Percentiles rank a stretch among this genome's conserved stretches.
These are phyloP conservation scores for Acanthiza pusilla DNA, from an alignment of 2,797 vertebrate genomes.

Conservation along the genomic window DNA sequence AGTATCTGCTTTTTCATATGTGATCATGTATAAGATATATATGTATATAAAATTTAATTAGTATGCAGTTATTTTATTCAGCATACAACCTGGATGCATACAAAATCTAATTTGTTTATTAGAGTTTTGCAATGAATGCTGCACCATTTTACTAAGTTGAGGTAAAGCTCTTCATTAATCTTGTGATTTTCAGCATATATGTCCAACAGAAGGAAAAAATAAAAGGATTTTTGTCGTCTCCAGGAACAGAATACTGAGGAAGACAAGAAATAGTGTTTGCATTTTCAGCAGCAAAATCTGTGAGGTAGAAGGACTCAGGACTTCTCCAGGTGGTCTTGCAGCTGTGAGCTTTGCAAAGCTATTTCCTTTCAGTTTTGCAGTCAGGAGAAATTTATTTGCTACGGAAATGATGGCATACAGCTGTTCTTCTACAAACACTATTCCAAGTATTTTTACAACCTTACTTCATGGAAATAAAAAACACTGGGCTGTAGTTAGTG, in stretches of 20 bases:
- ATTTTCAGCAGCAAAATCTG: not conserved
- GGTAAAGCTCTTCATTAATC: not conserved
- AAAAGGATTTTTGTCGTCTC: not conserved
- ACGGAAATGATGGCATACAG: not conserved
- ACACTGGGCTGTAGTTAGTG: not conserved
- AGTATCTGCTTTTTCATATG: not conserved
- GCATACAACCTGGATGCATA: not conserved
- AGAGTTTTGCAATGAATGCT: not conserved
- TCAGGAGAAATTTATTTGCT: not conserved
- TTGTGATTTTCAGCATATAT: not conserved
- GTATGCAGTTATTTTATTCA: not conserved
- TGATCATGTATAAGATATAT: not conserved
- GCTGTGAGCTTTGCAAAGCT: not conserved
- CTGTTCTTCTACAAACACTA: not conserved
- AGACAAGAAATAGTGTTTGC: not conserved
- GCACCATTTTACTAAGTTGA: not conserved
- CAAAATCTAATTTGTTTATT: not conserved
- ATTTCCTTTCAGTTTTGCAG: not conserved
- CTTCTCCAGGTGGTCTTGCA: not conserved
- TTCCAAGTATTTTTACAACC: not conserved
- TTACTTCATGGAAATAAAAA: not conserved
- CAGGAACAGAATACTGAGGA: not conserved
- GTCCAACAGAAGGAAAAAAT: not conserved
- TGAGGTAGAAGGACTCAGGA: not conserved
- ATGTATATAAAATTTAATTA: not conserved